Base-by-base conservation (phyloP, 2,113 vertebrate species). In the Petromus typicus region DNA sequence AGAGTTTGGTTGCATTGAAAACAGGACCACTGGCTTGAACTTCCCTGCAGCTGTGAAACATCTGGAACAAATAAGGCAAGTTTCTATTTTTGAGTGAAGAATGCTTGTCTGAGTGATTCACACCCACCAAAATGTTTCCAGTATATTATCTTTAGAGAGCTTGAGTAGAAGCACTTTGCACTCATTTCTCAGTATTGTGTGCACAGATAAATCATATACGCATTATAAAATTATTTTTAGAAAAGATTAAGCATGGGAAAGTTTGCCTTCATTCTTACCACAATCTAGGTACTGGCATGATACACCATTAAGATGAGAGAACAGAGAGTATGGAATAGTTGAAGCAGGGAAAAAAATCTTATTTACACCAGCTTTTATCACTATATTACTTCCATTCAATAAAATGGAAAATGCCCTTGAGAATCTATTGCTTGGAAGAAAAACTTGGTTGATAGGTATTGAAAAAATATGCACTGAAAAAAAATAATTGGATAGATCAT, bases 11-110 rank as follows among this genome's bases (percentile, higher is more conserved):
- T 97, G 98, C 97, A 75, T 71, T 97, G 96, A 98, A 97, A 97
- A 95, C 48, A 97, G 91, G 96, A 96, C 96, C 93, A 97, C 95
- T 95, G 87, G 20, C 97, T 97, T 96, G 97, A 96, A 89, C 96
- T 94, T 97, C 93, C 95, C 97, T 98, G 97, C 98, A 98, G 98
- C 98, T 98, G 97, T 89, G 67, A 88, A 97, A 97, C 98, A 98
- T 98, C 98, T 98, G 98, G 96, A 97, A 97, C 57, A 94, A 97
- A 98, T 98, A 98, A 98, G 79, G 20, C 81, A 83, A 96, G 96
- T 97, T 96, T 97, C 43, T 97, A 95, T 87, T 95, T 97, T 96
- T 92, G 86, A 7, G 23, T 96, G 96, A 97, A 97, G 96, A 98
- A 94, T 96, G 91, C 78, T 96, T 45, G 95, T 97, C 97, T 98